Evolutionary conservation across 2,888 invertebrate genomes (phyloP).

Genomic region (Agrochola macilenta): DNA sequence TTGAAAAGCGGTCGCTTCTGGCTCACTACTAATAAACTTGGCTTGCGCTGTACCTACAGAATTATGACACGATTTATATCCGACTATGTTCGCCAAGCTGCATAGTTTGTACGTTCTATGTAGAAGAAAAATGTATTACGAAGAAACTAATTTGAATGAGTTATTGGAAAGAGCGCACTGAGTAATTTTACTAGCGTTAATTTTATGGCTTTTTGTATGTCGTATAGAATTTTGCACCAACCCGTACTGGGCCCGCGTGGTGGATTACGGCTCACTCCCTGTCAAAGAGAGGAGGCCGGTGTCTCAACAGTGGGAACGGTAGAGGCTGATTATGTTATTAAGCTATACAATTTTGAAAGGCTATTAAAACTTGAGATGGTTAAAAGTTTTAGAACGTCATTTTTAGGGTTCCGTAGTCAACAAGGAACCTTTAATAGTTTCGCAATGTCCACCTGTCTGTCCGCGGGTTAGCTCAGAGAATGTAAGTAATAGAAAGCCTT

Average conservation of each 20-base stretch:
- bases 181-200: slow-evolving; percentile 3
- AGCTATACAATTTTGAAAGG: neutral
- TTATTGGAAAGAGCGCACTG: neutral
- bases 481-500: too few relatives aligned
- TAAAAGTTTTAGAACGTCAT: too few relatives aligned
- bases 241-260: too few relatives aligned
- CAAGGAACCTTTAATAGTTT: too few relatives aligned
- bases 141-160: slow-evolving; percentile 11
- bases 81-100: slow-evolving; percentile 15
- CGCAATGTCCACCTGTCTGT: too few relatives aligned
- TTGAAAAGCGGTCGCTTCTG: slow-evolving; percentile 49
- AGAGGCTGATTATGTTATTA: too few relatives aligned
- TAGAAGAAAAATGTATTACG: slow-evolving; percentile 8
- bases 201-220: neutral
- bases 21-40: slow-evolving; percentile 49
- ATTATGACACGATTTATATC: slow-evolving; percentile 56
- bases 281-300: too few relatives aligned
- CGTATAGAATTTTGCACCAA: neutral
- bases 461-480: too few relatives aligned
- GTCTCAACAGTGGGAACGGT: too few relatives aligned
- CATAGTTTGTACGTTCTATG: slow-evolving; percentile 17
- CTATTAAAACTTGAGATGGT: too few relatives aligned
- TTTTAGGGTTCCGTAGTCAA: too few relatives aligned
- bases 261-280: too few relatives aligned
- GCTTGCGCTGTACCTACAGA: slow-evolving; percentile 10